A percentile compares a stretch with the other conserved stretches of the same genome.
Evolutionary conservation across 1,140 invertebrate species (phyloP).

Genomic region (Akabosia matsudoensis): DNA sequence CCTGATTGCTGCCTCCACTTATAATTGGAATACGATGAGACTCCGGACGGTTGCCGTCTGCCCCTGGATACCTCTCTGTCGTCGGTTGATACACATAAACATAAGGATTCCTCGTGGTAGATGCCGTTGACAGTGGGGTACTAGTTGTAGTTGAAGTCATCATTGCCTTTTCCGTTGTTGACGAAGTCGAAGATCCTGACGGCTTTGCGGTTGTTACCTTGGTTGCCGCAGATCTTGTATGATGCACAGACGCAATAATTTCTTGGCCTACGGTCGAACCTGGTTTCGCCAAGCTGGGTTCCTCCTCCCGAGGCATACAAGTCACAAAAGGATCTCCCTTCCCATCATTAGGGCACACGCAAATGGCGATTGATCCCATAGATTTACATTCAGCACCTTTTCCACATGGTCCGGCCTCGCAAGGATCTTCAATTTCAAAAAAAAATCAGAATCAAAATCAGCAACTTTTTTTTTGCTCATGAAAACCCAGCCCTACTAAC

Average conservation of each 20-base stretch:
- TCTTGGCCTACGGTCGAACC: background rate
- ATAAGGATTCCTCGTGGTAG: background rate
- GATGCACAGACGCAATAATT: background rate
- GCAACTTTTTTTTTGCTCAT: no score
- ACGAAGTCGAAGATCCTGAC: background rate
- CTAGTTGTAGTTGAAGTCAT: background rate
- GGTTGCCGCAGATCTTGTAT: background rate
- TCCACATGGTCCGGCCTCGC: constrained; percentile 64
- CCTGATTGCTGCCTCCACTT: background rate
- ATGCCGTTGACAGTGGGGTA: background rate
- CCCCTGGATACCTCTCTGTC: background rate
- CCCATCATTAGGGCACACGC: constrained; percentile 64
- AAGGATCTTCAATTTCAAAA: no score
- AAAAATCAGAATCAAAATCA: background rate
- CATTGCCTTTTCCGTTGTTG: background rate
- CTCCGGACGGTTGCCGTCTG: background rate
- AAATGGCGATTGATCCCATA: constrained; percentile 70
- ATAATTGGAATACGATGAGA: constrained; percentile 7
- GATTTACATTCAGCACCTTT: constrained; percentile 73
- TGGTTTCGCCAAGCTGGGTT: background rate
- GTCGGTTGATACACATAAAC: background rate
- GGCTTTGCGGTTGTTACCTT: no score
- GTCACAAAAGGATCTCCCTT: constrained; percentile 31
- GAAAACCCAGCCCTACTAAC: no score
- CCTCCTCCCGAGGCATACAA: constrained; percentile 4